Base-by-base conservation (phyloP, 2,797 vertebrate genomes). In the Coregonus suidteri region DNA sequence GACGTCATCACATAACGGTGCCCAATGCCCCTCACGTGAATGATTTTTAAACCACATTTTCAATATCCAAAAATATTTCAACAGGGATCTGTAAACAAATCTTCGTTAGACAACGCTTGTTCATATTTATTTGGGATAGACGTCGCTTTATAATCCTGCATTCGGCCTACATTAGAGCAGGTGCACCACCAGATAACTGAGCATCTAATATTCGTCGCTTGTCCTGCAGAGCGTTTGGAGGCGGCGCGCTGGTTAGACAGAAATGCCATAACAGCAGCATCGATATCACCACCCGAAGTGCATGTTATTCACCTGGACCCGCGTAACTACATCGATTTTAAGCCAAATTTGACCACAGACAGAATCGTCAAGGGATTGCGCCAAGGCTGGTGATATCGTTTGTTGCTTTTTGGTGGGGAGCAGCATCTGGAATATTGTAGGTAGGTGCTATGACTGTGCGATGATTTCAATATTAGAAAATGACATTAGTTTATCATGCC, bases 381-480 rank as follows among this genome's bases (percentile, higher is more conserved):
- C 15, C 47, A 54, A 6, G 25, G 15, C 51, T 31, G 25, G 54
- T 64, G 59, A 47, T 13, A 41, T 64, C 35, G 73, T 65, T 37
- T 64, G 34, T 41, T 47, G 71, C 51, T 25, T 62, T 47, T 74
- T 74, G 52, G 56, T 64, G 35, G 56, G 34, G 73, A 62, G 73
- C 54, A 41, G 73, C 73, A 74, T 74, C 73, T 64, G 54, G n/a
- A 74, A 41, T 64, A 74, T 59, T 59, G 54, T 73, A 73, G 73
- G 73, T 74, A 64, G 37, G 73, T 64, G 1, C 30, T 34, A 41
- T 18, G 31, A 69, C 16, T 35, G 53, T 18, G 59, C 20, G 15
- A 62, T 18, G 34, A 62, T 18, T 41, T 37, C n/a, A 64, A 41
- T 59, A 16, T 72, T 14, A 66, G 3, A 66, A 67, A 4, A 34